These are phyloP conservation scores for Paragorgia papillata DNA, from an alignment of 92 coral and sea anemone genomes.

Conservation along the genomic window DNA sequence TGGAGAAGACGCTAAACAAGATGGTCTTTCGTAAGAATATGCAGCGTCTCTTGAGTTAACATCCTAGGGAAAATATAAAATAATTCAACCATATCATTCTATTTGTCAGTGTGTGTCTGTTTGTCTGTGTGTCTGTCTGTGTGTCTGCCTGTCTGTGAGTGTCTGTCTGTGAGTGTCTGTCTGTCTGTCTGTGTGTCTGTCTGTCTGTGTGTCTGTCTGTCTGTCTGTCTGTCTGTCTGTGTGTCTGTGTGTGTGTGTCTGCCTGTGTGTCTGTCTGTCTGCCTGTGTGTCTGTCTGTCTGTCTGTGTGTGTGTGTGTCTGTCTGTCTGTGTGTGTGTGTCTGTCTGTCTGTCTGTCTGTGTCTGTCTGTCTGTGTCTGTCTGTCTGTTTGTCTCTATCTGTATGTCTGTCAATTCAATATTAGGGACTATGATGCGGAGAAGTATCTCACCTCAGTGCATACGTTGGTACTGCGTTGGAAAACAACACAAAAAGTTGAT, in stretches of 20 bases:
- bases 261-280: too few species aligned
- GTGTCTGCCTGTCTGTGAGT: neutral
- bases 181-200: too few species aligned
- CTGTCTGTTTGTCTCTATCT: too few species aligned
- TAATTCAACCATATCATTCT: neutral
- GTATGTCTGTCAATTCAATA: neutral
- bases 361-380: too few species aligned
- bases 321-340: too few species aligned
- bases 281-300: too few species aligned
- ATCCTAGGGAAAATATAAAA: slow-evolving; percentile 35
- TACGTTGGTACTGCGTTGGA: slow-evolving; percentile 80
- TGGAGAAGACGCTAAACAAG: slow-evolving; percentile 35
- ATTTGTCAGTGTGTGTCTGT: neutral
- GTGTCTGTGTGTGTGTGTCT: too few species aligned
- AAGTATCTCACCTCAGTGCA: slow-evolving; percentile 77
- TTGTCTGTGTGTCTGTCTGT: too few species aligned
- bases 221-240: too few species aligned
- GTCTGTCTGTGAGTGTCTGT: too few species aligned
- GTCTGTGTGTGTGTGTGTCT: neutral
- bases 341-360: neutral
- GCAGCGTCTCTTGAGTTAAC: slow-evolving; percentile 50
- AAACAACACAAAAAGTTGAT: slow-evolving; percentile 80
- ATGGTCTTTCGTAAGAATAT: slow-evolving; percentile 54
- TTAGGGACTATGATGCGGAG: neutral
- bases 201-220: too few species aligned